Base-by-base conservation (phyloP, 1,140 invertebrate genomes). In the Phymorhynchus buccinoides region DNA sequence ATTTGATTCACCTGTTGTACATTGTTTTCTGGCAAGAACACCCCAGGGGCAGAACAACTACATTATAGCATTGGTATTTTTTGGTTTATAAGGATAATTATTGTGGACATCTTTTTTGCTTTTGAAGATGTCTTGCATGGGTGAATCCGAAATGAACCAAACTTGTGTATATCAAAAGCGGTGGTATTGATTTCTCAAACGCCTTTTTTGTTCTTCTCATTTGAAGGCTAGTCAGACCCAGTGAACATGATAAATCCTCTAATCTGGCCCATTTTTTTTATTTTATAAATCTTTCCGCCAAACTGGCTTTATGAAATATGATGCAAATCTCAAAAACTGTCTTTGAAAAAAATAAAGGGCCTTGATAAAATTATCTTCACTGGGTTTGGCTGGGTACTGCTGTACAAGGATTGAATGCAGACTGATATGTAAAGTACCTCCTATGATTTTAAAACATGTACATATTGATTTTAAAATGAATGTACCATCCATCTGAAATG, bases 81-180 rank as follows among this genome's bases (percentile, higher is more conserved):
- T 52, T 52, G 48, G 22, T 52, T 52, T 52, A 14, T 52, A 52
- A 52, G 22, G 48, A n/a, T n/a, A n/a, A n/a, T n/a, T 52, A 22
- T 62, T 62, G 4, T 62, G n/a, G 56, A 6, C 56, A 62, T 62
- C 56, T 62, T 62, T n/a, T 62, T 62, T 62, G 56, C 56, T 62
- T 62, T 62, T 62, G n/a, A 62, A 62, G n/a, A 62, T 62, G 56
- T 62, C 56, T 62, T 27, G 56, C 56, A 62, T 62, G 56, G n/a
- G n/a, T 16, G 56, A 27, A 62, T 62, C 22, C 22, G 22, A 62
- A 27, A 62, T 62, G 22, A 62, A 27, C 22, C 22, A 62, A 62
- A 27, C 4, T 27, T 22, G 22, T 62, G 56, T 62, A 62, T 62
- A 52, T 14, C n/a, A 52, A 18, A 52, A 18, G 48, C 48, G 22